Percentiles rank a stretch among this genome's conserved stretches.
These are phyloP conservation scores for Ectropis grisescens DNA, from an alignment of 1,140 invertebrate species.

Conservation along the genomic window DNA sequence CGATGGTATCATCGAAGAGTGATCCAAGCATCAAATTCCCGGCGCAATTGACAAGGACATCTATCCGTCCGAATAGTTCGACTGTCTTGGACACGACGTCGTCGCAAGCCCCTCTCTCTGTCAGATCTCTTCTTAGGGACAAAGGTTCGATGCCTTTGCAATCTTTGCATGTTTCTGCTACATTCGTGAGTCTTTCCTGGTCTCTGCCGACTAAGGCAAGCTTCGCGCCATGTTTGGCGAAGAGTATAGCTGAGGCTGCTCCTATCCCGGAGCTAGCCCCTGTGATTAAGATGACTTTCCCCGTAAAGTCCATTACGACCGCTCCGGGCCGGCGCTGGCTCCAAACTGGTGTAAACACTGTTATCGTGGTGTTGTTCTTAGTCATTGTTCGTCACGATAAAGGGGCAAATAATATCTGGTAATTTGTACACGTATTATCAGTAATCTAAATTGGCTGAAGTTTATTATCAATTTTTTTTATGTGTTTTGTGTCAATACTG, in stretches of 20 bases:
- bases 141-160: slow-evolving; percentile 58
- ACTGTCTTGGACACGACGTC: slow-evolving; percentile 72
- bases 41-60: slow-evolving; percentile 81
- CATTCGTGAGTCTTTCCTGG: slow-evolving; percentile 72
- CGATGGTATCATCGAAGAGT: slow-evolving; percentile 78
- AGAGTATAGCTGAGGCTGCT: slow-evolving; percentile 72
- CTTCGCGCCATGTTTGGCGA: slow-evolving; percentile 71
- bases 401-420: too few species aligned
- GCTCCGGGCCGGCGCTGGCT: too few species aligned
- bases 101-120: slow-evolving; percentile 73
- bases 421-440: too few species aligned
- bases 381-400: too few species aligned
- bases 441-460: too few species aligned
- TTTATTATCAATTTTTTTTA: too few species aligned
- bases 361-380: too few species aligned
- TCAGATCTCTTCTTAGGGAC: slow-evolving; percentile 69
- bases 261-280: slow-evolving; percentile 69
- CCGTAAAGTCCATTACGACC: slow-evolving; percentile 22
- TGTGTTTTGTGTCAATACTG: too few species aligned
- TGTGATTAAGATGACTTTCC: slow-evolving; percentile 29
- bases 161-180: slow-evolving; percentile 71
- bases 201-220: slow-evolving; percentile 79
- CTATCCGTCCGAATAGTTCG: slow-evolving; percentile 70
- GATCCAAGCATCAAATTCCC: slow-evolving; percentile 77
- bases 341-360: too few species aligned